These are phyloP conservation scores for Thelaira solivaga DNA, from an alignment of 2,888 invertebrate genomes.

Conservation along the genomic window DNA sequence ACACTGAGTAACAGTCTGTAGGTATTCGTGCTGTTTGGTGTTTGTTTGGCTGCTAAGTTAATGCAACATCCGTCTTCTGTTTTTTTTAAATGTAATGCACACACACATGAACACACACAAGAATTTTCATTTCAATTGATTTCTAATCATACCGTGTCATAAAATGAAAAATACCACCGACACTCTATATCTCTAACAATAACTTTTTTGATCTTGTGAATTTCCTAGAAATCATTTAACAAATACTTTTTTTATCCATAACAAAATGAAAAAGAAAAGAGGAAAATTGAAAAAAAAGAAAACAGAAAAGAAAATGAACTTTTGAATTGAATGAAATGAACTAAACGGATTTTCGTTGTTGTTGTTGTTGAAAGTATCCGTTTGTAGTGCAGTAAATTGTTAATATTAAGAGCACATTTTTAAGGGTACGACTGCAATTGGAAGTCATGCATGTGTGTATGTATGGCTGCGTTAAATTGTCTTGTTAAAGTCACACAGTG, in stretches of 20 bases:
- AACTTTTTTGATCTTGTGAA: slow-evolving; percentile 45
- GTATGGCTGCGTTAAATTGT: too few species aligned
- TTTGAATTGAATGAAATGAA: neutral
- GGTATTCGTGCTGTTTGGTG: neutral
- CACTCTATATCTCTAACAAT: slow-evolving; percentile 51
- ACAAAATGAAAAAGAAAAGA: slow-evolving; percentile 3
- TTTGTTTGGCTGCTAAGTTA: slow-evolving; percentile 32
- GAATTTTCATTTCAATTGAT: slow-evolving; percentile 51
- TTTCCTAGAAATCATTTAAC: slow-evolving; percentile 56
- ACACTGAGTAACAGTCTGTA: neutral
- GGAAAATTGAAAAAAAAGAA: too few species aligned
- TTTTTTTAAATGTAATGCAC: slow-evolving; percentile 17
- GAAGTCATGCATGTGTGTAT: too few species aligned
- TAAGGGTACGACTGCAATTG: too few species aligned
- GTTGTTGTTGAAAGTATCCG: neutral
- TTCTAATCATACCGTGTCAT: slow-evolving; percentile 43
- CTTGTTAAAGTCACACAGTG: too few species aligned
- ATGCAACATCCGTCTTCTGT: slow-evolving; percentile 52
- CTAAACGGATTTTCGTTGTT: too few species aligned
- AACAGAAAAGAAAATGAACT: slow-evolving; percentile 44
- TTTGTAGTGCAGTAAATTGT: neutral
- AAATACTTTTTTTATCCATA: slow-evolving; percentile 31
- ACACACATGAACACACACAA: neutral
- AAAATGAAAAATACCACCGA: slow-evolving; percentile 39
- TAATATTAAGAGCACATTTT: neutral